Evolutionary conservation across 53 echinoderm and acorn worm genomes (phyloP), one percentile per base, ranked within the genome.

Genomic region (Luidia sarsii): DNA sequence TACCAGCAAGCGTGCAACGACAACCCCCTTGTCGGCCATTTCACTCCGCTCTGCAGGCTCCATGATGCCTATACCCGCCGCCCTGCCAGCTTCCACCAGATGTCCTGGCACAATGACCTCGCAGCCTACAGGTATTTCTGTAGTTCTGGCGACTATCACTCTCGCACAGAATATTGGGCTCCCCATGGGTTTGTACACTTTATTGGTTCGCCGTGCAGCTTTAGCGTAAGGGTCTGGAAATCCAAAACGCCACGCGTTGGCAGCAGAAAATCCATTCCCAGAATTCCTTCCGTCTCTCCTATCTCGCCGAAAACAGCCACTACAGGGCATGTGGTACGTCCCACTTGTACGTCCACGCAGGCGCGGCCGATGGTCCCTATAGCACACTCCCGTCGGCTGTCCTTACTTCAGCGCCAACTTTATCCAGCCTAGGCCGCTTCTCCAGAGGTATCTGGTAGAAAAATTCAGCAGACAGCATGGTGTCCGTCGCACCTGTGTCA

Each of bases 401-500:
- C 51, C 7, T 20, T 7, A 51, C 83, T 16, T 37, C 62, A 10
- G 57, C 10, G 14, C 35, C 33, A 13, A 23, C 48, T 20, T 39
- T 60, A 24, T 14, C 43, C 5, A 70, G 49, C 13, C 16, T 39
- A 33, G 71, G 71, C 35, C 83, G 50, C 1, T 50, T 48, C 28
- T 48, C 62, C 19, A n/a, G 8, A 31, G 67, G 52, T n/a, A 68
- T 67, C 4, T 15, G 69, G 39, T 41, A 51, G 37, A 36, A 82
- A 15, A 82, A 16, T 33, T 13, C 16, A 13, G 52, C 33, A 2
- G 68, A 68, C 35, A 82, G 53, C 27, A 82, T 28, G 4, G 82
- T 68, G 54, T 82, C 15, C 10, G 82, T 67, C 9, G 82, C 82
- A 23, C 67, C 82, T 19, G 82, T 68, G 68, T 82, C 82, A 2